Evolutionary conservation across 2,797 vertebrate species (phyloP), one percentile per base, ranked within the genome.

Genomic region (Toxotes lorentzi): DNA sequence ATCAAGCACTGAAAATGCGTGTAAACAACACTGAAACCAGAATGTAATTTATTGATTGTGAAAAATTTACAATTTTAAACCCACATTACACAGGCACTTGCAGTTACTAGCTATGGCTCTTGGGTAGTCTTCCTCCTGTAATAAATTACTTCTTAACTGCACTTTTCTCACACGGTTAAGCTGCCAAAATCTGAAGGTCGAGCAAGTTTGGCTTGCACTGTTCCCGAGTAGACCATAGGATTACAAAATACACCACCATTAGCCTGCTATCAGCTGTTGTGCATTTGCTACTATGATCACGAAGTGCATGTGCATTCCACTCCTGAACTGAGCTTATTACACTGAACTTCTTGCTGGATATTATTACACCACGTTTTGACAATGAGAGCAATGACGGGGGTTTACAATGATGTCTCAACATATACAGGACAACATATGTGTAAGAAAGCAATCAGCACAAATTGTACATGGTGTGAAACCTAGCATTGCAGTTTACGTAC

Each of bases 1-100:
- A 47, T 50, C 63, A 23, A 76, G 70, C 60, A 88, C 76, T 85
- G 69, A 90, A 85, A 68, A 85, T 48, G 17, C 27, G 60, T 67
- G 51, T 66, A 50, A 74, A 68, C 27, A 27, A 13, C 70, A 79
- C 72, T 78, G 43, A 69, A 79, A 58, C 34, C 21, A 79, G 81
- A 90, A 89, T 87, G 80, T 83, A 77, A 76, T 79, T 70, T 60
- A 68, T 43, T 64, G 58, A 66, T 68, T 1, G 0, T 38, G 8
- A 27, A 27, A 40, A 35, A 43, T 0, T 0, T 34, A 24, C 23
- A 5, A 23, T 74, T 78, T 64, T 24, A 40, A 70, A 73, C 74
- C 13, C 7, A 76, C 3, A 6, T 56, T 59, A 57, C 27, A 65
- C 4, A 82, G 60, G 19, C 41, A 38, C 9, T 51, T 0, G 1